phyloP scores from a whole-genome alignment of 2,113 vertebrate species.

The Melanotaenia duboulayi region DNA sequence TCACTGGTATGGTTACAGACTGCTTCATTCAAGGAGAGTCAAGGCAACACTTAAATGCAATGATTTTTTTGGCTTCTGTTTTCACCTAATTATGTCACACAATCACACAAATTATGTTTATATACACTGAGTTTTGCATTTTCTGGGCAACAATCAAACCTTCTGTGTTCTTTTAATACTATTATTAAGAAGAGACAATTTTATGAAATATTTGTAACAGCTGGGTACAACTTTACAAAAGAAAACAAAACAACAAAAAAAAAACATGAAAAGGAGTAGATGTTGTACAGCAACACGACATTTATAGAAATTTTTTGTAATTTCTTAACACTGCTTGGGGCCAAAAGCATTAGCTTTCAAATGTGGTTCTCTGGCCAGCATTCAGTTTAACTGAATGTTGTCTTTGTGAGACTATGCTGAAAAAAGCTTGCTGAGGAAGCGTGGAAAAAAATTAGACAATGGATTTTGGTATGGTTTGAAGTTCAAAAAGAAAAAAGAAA shows the following conservation, averaged over 20 bases:
- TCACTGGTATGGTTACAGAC: slow-evolving; percentile 21
- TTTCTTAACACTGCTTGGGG: slow-evolving; percentile 18
- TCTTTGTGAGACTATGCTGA: slow-evolving; percentile 39
- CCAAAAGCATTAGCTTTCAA: slow-evolving; percentile 61
- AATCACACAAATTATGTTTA: no score
- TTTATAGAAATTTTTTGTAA: not conserved
- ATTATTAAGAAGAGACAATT: no score
- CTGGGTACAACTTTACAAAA: no score
- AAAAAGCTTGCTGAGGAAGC: not conserved
- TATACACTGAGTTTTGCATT: no score
- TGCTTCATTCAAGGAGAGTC: slow-evolving; percentile 16
- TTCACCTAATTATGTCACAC: not conserved
- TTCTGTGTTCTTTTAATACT: no score
- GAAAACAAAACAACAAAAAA: no score
- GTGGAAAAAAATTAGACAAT: not conserved
- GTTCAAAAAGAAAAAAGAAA: not conserved
- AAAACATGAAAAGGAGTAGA: no score
- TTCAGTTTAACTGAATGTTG: slow-evolving; percentile 45
- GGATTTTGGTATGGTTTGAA: not conserved
- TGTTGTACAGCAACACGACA: not conserved
- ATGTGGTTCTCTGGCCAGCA: slow-evolving; percentile 28
- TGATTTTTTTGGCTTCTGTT: not conserved
- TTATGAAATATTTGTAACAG: no score
- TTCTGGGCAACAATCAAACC: no score
- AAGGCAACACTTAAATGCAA: not conserved